A percentile compares a stretch with the other conserved stretches of the same genome.
Evolutionary conservation across 2,888 invertebrate genomes (phyloP).

Genomic region (Microchrysa polita): DNA sequence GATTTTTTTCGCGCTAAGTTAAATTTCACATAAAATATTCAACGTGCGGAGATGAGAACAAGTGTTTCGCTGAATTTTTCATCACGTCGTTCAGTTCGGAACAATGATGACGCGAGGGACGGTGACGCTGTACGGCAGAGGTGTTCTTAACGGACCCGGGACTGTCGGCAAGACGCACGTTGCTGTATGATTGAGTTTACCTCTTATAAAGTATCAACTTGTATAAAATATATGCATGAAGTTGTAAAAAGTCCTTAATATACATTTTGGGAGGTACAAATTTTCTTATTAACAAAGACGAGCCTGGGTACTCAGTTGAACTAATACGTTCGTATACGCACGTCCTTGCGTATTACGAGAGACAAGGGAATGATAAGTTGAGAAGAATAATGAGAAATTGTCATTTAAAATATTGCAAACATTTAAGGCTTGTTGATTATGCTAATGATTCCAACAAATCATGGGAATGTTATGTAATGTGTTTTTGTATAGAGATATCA

Average conservation of each 20-base stretch:
- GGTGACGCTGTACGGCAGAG: background rate
- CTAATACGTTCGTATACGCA: background rate
- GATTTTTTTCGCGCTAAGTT: background rate
- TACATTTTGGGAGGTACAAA: background rate
- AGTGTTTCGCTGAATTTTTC: constrained; percentile 12
- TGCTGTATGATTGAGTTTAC: background rate
- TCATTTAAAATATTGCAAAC: background rate
- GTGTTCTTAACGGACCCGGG: background rate
- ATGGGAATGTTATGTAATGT: no score
- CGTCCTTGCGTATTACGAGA: background rate
- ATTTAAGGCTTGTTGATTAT: constrained; percentile 1
- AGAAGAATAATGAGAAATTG: background rate
- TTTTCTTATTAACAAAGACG: background rate
- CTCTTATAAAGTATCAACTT: background rate
- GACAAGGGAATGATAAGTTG: background rate
- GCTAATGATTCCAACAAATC: background rate
- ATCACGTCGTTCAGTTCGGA: background rate
- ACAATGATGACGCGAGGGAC: background rate
- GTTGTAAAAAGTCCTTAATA: background rate
- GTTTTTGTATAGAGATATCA: no score
- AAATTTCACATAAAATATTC: constrained; percentile 21
- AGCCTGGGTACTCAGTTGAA: no score
- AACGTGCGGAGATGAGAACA: constrained; percentile 7
- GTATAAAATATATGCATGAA: constrained; percentile 4
- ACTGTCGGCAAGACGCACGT: background rate